phyloP scores from a whole-genome alignment of 1,140 invertebrate species.

The Cardiocondyla obscurior region DNA sequence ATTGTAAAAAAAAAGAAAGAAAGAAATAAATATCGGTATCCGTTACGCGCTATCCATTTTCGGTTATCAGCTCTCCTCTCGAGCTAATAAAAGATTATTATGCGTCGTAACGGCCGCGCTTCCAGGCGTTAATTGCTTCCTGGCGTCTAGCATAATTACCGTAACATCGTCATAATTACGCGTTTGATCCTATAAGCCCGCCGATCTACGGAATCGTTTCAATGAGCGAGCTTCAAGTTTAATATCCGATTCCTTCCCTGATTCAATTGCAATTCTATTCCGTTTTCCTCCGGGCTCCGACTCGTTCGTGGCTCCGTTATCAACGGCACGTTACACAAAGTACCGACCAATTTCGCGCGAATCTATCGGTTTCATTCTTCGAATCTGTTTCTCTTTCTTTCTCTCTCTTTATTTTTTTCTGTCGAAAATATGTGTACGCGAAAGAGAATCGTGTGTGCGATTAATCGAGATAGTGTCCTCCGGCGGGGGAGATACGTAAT shows the following conservation, averaged over 20 bases:
- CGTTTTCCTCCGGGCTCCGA: neutral
- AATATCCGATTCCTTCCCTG: conserved; percentile 1
- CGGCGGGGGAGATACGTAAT: neutral
- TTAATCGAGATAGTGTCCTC: neutral
- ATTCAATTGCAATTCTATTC: neutral
- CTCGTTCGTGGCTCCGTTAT: neutral
- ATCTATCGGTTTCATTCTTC: neutral
- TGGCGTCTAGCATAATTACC: conserved; percentile 6
- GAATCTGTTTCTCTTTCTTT: neutral
- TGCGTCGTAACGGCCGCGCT: neutral
- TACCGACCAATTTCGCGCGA: neutral
- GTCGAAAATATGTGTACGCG: too few species aligned
- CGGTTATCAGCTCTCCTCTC: conserved; percentile 10
- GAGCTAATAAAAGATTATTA: conserved; percentile 28
- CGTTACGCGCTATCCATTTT: conserved; percentile 30
- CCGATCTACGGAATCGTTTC: neutral
- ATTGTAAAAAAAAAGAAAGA: conserved; percentile 41
- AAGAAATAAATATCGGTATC: conserved; percentile 47
- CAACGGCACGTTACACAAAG: neutral
- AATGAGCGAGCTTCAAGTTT: conserved; percentile 2
- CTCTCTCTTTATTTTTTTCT: too few species aligned
- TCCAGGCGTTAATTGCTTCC: neutral
- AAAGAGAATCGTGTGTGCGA: neutral
- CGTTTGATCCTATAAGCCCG: neutral
- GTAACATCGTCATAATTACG: neutral